Conservation (phyloP, 2,797 vertebrate genomes). For the Sparidentex hasta region DNA sequence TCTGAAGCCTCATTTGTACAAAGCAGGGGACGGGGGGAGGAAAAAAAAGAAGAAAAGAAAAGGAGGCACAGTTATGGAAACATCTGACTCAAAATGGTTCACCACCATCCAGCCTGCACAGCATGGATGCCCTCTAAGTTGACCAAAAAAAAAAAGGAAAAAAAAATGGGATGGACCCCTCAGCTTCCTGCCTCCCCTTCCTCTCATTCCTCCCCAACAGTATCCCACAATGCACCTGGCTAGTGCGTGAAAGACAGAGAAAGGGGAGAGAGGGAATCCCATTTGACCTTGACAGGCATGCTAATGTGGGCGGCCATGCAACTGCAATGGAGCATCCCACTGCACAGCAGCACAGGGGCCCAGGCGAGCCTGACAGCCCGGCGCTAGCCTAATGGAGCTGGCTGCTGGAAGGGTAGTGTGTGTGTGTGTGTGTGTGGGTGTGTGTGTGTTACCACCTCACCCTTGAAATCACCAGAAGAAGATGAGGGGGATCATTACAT, state of each 20-base stretch:
- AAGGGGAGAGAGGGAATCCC: constrained; percentile 83
- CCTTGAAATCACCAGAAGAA: constrained; percentile 60
- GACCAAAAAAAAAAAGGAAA: constrained; percentile 23
- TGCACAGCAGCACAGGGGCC: constrained; percentile 81
- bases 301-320: constrained; percentile 86
- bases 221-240: constrained; percentile 86
- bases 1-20: constrained; percentile 37
- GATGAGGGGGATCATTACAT: constrained; percentile 70
- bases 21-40: not conserved
- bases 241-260: constrained; percentile 68
- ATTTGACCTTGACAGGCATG: constrained; percentile 88
- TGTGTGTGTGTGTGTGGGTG: too few species aligned
- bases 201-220: constrained; percentile 83
- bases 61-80: constrained; percentile 31
- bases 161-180: constrained; percentile 60
- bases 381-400: constrained; percentile 68
- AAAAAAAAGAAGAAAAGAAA: not conserved
- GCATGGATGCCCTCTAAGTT: constrained; percentile 66
- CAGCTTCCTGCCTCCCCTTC: constrained; percentile 52
- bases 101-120: constrained; percentile 64
- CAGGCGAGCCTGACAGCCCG: constrained; percentile 68
- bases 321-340: constrained; percentile 85
- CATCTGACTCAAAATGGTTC: constrained; percentile 79
- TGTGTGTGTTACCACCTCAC: constrained; percentile 64
- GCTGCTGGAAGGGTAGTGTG: constrained; percentile 45